Percentiles rank a stretch among this genome's conserved stretches.
These are phyloP conservation scores for Dicyrtoma fusca DNA, from an alignment of 2,888 invertebrate genomes.

Conservation along the genomic window DNA sequence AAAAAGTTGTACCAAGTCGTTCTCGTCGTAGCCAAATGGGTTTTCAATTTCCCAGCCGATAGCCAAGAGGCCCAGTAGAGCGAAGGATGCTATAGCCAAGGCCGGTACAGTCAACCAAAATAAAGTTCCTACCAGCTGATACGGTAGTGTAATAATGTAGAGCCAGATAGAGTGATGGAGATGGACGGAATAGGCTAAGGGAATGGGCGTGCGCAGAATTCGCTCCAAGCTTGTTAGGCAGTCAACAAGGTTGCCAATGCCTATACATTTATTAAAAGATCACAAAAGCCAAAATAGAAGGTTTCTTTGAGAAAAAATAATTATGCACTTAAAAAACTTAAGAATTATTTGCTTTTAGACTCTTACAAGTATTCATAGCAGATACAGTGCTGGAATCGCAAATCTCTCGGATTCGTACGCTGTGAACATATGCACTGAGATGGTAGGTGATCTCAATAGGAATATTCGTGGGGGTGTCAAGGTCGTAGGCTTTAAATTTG, in stretches of 20 bases:
- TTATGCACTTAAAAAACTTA: too few relatives aligned
- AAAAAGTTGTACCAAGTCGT: slow-evolving; percentile 41
- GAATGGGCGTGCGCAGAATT: slow-evolving; percentile 53
- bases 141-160: slow-evolving; percentile 41
- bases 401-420: background rate
- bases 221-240: slow-evolving; percentile 53
- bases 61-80: slow-evolving; percentile 8
- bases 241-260: too few relatives aligned
- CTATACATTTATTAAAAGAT: too few relatives aligned
- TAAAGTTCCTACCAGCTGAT: slow-evolving; percentile 39
- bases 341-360: background rate
- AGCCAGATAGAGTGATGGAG: slow-evolving; percentile 48
- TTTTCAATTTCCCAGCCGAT: slow-evolving; percentile 54
- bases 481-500: slow-evolving; percentile 16
- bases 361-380: slow-evolving; percentile 16
- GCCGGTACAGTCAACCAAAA: background rate
- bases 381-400: background rate
- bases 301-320: too few relatives aligned
- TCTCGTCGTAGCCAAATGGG: slow-evolving; percentile 51
- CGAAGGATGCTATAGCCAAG: slow-evolving; percentile 8
- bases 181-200: slow-evolving; percentile 53
- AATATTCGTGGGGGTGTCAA: slow-evolving; percentile 26
- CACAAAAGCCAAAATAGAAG: too few relatives aligned
- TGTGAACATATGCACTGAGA: slow-evolving; percentile 17
- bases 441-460: slow-evolving; percentile 29